These are phyloP conservation scores for Taenioides sp. DNA, from an alignment of 2,797 vertebrate genomes.

Conservation along the genomic window DNA sequence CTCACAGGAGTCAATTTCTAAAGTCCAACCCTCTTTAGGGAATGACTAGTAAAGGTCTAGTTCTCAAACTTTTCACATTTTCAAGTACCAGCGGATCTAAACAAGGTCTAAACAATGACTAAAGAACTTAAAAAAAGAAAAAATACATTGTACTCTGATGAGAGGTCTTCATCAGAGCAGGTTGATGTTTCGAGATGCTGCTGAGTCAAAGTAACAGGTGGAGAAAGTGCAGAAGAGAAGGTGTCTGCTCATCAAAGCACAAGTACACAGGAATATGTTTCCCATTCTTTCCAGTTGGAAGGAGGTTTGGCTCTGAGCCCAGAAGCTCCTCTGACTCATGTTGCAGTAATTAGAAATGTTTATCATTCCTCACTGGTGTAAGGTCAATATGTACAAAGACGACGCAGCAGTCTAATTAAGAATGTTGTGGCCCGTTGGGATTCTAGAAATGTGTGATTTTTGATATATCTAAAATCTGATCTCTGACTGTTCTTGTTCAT, in stretches of 20 bases:
- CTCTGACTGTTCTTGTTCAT: not conserved
- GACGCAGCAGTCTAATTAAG: slow-evolving; percentile 43
- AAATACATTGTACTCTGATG: not conserved
- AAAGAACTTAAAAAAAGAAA: too few species aligned
- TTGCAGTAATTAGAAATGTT: slow-evolving; percentile 45
- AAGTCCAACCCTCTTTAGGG: too few species aligned
- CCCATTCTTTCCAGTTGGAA: slow-evolving; percentile 61
- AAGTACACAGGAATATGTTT: slow-evolving; percentile 50
- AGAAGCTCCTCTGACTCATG: slow-evolving; percentile 45
- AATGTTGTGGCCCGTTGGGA: slow-evolving; percentile 49
- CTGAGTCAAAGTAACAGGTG: slow-evolving; percentile 21
- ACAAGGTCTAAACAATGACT: too few species aligned
- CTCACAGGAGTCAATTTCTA: too few species aligned
- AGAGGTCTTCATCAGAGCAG: not conserved
- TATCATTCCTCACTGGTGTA: slow-evolving; percentile 46
- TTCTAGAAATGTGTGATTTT: slow-evolving; percentile 34
- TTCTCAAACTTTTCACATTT: too few species aligned
- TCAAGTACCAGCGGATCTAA: too few species aligned
- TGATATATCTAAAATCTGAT: not conserved
- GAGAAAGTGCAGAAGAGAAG: slow-evolving; percentile 39
- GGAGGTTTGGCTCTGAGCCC: slow-evolving; percentile 54
- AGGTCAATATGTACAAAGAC: slow-evolving; percentile 46
- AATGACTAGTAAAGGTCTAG: too few species aligned
- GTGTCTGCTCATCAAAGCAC: slow-evolving; percentile 51
- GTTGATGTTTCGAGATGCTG: not conserved